Conservation (phyloP, 1,140 invertebrate species). For the Colletes gigas region DNA sequence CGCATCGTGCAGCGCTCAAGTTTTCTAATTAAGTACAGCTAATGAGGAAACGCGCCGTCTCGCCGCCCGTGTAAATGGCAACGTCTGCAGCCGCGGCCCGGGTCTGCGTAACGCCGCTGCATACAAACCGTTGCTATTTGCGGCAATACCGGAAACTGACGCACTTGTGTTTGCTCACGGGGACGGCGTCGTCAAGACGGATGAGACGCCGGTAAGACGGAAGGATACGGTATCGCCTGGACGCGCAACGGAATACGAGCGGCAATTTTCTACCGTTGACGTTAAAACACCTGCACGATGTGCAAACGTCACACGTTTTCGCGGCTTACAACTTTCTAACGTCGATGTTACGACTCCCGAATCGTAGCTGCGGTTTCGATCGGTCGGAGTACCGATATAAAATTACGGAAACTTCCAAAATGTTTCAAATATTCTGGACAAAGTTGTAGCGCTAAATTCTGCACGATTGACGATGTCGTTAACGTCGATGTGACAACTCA, state of each 20-base stretch:
- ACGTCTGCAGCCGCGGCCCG: background rate
- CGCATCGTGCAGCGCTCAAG: slow-evolving; percentile 4
- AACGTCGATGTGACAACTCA: too few relatives aligned
- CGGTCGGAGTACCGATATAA: too few relatives aligned
- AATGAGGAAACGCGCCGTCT: slow-evolving; percentile 41
- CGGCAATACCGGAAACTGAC: slow-evolving; percentile 30
- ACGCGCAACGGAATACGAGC: background rate
- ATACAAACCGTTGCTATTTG: slow-evolving; percentile 21
- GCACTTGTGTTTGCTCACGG: slow-evolving; percentile 12
- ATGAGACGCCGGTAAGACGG: background rate
- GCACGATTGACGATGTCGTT: too few relatives aligned
- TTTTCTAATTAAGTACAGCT: slow-evolving; percentile 55
- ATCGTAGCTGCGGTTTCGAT: too few relatives aligned
- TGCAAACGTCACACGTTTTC: too few relatives aligned
- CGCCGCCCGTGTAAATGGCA: slow-evolving; percentile 19
- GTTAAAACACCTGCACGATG: background rate
- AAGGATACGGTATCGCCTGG: background rate
- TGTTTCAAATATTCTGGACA: too few relatives aligned
- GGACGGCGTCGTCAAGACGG: background rate
- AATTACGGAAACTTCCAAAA: too few relatives aligned
- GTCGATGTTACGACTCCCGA: too few relatives aligned
- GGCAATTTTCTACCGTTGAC: too few relatives aligned
- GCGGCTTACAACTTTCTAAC: too few relatives aligned
- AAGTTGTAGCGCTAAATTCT: too few relatives aligned
- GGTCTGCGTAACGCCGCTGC: slow-evolving; percentile 11